phyloP scores from a whole-genome alignment of 2,113 vertebrate species.

The Probosciger aterrimus region DNA sequence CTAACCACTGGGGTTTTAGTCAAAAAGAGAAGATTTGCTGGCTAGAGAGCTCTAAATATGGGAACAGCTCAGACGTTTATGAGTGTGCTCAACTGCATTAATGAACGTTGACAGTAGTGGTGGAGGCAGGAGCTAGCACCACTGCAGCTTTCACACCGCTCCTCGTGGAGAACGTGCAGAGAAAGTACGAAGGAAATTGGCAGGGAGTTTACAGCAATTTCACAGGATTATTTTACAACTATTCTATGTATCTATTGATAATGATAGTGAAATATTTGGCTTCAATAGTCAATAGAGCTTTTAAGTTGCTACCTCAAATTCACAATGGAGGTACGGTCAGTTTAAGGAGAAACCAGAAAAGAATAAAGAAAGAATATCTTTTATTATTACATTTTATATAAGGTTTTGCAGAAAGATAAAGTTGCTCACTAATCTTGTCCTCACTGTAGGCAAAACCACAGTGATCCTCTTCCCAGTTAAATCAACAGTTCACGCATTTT shows the following conservation, averaged over 20 bases:
- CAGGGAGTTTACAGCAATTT: background rate
- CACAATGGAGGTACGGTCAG: background rate
- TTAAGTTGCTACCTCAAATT: background rate
- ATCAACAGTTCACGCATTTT: background rate
- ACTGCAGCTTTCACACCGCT: background rate
- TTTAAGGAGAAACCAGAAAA: background rate
- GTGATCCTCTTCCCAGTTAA: background rate
- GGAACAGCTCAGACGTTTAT: conserved; percentile 2
- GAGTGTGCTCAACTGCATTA: background rate
- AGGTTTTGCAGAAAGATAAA: background rate
- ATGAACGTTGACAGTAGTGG: background rate
- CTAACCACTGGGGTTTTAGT: background rate
- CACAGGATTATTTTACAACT: background rate
- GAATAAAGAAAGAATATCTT: background rate
- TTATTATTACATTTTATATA: background rate
- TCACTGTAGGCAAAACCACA: background rate
- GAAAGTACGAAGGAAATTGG: background rate
- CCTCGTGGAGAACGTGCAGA: background rate
- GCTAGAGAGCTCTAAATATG: conserved; percentile 1
- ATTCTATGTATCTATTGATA: background rate
- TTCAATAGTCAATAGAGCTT: background rate
- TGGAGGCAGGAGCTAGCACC: background rate
- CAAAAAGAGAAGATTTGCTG: background rate
- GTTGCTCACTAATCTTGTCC: background rate
- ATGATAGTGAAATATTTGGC: background rate